These are phyloP conservation scores for Bergia sp. DNA, from an alignment of 92 coral and sea anemone genomes.

Conservation along the genomic window DNA sequence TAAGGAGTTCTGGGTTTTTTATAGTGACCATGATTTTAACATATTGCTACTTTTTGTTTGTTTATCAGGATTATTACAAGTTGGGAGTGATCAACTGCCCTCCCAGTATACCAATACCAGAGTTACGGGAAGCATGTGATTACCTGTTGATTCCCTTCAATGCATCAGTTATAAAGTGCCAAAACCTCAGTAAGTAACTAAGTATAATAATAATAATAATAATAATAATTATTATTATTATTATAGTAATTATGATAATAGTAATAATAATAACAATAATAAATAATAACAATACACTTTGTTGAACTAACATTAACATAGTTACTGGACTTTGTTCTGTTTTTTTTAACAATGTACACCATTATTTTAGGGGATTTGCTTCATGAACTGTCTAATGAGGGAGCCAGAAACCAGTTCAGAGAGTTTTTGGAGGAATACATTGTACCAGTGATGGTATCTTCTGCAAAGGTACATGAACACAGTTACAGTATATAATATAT, in stretches of 20 bases:
- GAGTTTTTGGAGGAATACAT: conserved; percentile 85
- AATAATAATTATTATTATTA: too few relatives aligned
- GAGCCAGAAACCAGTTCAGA: conserved; percentile 93
- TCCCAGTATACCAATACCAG: conserved; percentile 94
- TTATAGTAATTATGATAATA: too few relatives aligned
- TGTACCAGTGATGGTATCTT: conserved; percentile 90
- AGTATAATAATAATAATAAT: too few relatives aligned
- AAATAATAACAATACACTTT: too few relatives aligned
- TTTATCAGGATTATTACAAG: conserved; percentile 85
- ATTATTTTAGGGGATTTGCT: conserved; percentile 81
- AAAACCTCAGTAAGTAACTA: conserved; percentile 84
- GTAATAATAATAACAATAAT: too few relatives aligned
- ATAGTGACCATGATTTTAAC: neutral
- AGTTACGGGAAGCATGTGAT: conserved; percentile 95
- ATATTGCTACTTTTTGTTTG: neutral
- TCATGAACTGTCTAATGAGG: conserved; percentile 97
- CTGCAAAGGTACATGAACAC: conserved; percentile 81
- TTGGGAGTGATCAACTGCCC: conserved; percentile 86
- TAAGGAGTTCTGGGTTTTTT: too few relatives aligned
- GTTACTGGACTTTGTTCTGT: too few relatives aligned
- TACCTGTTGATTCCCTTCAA: conserved; percentile 95
- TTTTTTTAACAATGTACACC: too few relatives aligned
- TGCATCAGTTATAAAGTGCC: conserved; percentile 89
- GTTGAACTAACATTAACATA: too few relatives aligned
- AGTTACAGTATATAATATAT: neutral